Evolutionary conservation across 2,888 invertebrate genomes (phyloP).

Genomic region (Heteromurus nitidus): DNA sequence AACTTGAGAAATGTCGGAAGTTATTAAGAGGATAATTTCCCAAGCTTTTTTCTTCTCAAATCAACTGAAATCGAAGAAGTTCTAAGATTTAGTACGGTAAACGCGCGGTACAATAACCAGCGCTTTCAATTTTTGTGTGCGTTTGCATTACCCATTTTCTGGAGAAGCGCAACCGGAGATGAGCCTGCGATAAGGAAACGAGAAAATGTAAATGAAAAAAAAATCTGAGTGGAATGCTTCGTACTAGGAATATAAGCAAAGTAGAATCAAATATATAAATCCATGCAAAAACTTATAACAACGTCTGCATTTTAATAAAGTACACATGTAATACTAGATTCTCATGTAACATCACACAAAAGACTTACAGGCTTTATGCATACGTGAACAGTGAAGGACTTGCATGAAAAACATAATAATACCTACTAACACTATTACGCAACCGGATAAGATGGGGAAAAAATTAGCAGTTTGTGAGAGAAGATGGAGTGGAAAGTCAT

Average conservation of each 20-base stretch:
- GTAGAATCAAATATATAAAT: too few species aligned
- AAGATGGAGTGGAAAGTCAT: slow-evolving; percentile 47
- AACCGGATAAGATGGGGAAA: slow-evolving; percentile 42
- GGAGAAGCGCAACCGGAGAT: slow-evolving; percentile 27
- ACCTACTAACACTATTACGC: background rate
- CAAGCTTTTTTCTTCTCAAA: slow-evolving; percentile 40
- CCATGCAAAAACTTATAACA: too few species aligned
- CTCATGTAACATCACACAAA: too few species aligned
- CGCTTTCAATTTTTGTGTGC: slow-evolving; percentile 42
- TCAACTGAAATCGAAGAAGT: too few species aligned
- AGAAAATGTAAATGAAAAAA: background rate
- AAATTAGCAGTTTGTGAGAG: slow-evolving; percentile 45
- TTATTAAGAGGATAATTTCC: slow-evolving; percentile 51
- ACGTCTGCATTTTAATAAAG: too few species aligned
- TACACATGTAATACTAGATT: too few species aligned
- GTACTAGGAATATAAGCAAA: background rate
- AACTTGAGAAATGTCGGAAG: slow-evolving; percentile 41
- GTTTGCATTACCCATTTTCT: too few species aligned
- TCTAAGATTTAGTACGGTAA: slow-evolving; percentile 49
- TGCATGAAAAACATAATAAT: slow-evolving; percentile 6
- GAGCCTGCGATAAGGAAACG: too few species aligned
- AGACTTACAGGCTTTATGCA: background rate
- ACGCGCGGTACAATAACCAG: slow-evolving; percentile 54
- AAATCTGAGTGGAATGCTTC: background rate
- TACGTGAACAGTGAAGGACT: background rate